These are phyloP conservation scores for Clarias laeviceps DNA, from an alignment of 2,797 vertebrate genomes.

Conservation along the genomic window DNA sequence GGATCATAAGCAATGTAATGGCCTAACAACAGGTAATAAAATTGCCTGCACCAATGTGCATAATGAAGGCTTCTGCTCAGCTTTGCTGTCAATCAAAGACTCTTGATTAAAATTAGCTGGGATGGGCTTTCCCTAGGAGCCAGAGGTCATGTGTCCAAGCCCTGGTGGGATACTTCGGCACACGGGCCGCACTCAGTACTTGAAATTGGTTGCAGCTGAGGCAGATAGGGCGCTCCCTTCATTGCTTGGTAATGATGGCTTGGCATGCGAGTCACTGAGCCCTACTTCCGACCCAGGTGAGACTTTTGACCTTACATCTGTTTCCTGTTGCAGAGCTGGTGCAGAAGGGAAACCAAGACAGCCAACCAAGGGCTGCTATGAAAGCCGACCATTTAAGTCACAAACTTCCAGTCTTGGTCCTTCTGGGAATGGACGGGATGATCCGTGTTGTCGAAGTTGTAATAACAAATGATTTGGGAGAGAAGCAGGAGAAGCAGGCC, in stretches of 20 bases:
- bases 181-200: slow-evolving; percentile 65
- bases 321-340: slow-evolving; percentile 69
- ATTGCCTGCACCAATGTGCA: slow-evolving; percentile 61
- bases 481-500: background rate
- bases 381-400: slow-evolving; percentile 49
- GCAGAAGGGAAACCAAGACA: slow-evolving; percentile 26
- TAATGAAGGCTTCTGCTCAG: slow-evolving; percentile 65
- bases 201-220: slow-evolving; percentile 83
- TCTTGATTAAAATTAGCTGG: slow-evolving; percentile 69
- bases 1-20: slow-evolving; percentile 47
- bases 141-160: slow-evolving; percentile 49
- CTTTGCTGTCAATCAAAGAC: slow-evolving; percentile 61
- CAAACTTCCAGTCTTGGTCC: slow-evolving; percentile 7
- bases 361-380: slow-evolving; percentile 25
- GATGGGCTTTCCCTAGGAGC: slow-evolving; percentile 51
- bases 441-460: slow-evolving; percentile 14
- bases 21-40: slow-evolving; percentile 63
- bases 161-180: slow-evolving; percentile 49
- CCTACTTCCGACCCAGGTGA: slow-evolving; percentile 80
- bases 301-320: slow-evolving; percentile 84
- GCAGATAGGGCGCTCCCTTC: slow-evolving; percentile 54
- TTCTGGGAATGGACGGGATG: slow-evolving; percentile 1
- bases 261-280: slow-evolving; percentile 78
- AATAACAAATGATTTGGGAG: slow-evolving; percentile 11
- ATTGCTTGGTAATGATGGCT: slow-evolving; percentile 69